Evolutionary conservation across 1,140 invertebrate genomes (phyloP), one percentile per base, ranked within the genome.

Genomic region (Meloidogyne exigua): DNA sequence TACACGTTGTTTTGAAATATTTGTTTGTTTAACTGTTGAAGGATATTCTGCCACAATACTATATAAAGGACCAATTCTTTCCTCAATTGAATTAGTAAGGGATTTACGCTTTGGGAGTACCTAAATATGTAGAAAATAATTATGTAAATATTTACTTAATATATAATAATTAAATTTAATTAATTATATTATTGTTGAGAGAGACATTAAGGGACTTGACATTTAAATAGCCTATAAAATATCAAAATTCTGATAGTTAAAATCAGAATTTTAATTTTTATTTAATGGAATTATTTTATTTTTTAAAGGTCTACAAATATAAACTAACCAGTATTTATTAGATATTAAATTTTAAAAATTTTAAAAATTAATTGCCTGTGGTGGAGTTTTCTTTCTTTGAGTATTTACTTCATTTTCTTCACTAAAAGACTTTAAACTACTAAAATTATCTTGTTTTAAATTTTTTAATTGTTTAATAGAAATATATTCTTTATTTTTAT

Each of bases 1-100:
- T 36, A 73, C 72, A 32, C 72, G 32, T 32, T 73, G 72, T 65
- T 64, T 23, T 18, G 39, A 64, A 36, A 23, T 25, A 25, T 62
- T 32, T 36, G 36, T 12, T 25, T 32, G 49, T 64, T 42, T n/a
- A 12, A 12, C 21, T 0, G 66, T 15, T 67, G 65, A 28, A 5
- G 28, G 66, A 25, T 68, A 9, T 42, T 68, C 66, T 42, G 23
- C 66, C 4, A 68, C 21, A 68, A 68, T 25, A 21, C 66, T 68
- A 9, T 68, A 68, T 42, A 68, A 42, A n/a, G 66, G 21, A 10
- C 66, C 66, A 9, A 68, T 32, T 21, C 39, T 32, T 68, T 68
- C 66, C 15, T 68, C 66, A 0, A 68, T 68, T n/a, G 21, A 68
- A 42, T 13, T 18, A 25, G 15, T 68, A 1, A 68, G 9, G 9